These are phyloP conservation scores for Manduca sexta DNA, from an alignment of 1,140 invertebrate genomes.

Conservation along the genomic window DNA sequence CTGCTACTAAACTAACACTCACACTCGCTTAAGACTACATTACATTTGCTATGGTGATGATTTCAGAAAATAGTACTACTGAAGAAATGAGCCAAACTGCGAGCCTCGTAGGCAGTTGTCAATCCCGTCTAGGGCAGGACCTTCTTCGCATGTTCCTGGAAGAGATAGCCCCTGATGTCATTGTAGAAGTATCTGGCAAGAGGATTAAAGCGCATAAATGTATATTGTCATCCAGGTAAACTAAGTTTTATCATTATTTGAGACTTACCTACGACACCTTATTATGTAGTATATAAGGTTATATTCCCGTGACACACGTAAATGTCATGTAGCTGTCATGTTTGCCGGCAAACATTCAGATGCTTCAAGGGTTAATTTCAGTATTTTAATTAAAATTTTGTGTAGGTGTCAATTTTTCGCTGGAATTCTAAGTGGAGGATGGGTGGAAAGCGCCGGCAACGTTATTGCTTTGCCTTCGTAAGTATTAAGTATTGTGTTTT, in stretches of 20 bases:
- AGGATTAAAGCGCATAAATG: slow-evolving; percentile 91
- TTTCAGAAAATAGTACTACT: slow-evolving; percentile 47
- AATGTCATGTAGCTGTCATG: no score
- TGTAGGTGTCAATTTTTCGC: slow-evolving; percentile 89
- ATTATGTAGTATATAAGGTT: no score
- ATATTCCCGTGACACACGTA: no score
- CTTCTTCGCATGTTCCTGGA: slow-evolving; percentile 91
- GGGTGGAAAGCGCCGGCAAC: slow-evolving; percentile 83
- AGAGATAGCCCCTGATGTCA: slow-evolving; percentile 89
- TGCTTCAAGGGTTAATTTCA: no score
- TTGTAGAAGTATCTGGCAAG: slow-evolving; percentile 84
- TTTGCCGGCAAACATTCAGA: no score
- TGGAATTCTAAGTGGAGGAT: slow-evolving; percentile 88
- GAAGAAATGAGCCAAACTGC: slow-evolving; percentile 54
- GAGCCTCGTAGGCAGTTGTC: slow-evolving; percentile 51
- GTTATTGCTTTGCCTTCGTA: slow-evolving; percentile 89
- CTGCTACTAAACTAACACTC: no score
- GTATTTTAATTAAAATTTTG: no score
- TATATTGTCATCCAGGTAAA: slow-evolving; percentile 84
- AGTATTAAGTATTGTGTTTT: slow-evolving; percentile 28
- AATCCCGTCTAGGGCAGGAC: slow-evolving; percentile 84
- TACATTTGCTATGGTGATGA: no score
- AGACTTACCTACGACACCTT: no score
- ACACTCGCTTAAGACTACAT: no score
- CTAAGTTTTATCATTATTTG: no score